A percentile compares a stretch with the other conserved stretches of the same genome.
Conservation (phyloP, 2,113 vertebrate species). For the Megaptera novaeangliae region DNA sequence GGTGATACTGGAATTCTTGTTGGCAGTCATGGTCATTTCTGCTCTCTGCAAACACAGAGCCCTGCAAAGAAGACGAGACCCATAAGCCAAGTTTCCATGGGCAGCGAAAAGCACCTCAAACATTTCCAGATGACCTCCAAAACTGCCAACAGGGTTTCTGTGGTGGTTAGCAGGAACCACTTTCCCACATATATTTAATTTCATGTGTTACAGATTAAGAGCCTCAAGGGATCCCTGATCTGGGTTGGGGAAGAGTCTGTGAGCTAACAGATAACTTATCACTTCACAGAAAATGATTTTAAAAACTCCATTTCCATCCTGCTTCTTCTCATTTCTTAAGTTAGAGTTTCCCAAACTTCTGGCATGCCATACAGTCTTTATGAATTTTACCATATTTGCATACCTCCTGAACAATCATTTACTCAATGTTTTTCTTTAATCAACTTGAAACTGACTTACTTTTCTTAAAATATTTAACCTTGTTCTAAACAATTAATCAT, state of each 20-base stretch:
- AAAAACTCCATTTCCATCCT: neutral
- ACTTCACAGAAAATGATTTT: constrained; percentile 17
- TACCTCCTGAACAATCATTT: neutral
- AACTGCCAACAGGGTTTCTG: constrained; percentile 26
- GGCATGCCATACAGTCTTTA: neutral
- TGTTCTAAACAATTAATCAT: constrained; percentile 15
- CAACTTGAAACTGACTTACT: constrained; percentile 17
- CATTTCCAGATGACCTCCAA: constrained; percentile 36
- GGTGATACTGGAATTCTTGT: constrained; percentile 93
- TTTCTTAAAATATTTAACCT: neutral
- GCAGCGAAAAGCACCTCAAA: constrained; percentile 29
- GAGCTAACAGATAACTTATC: constrained; percentile 4
- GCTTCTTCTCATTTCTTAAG: constrained; percentile 16
- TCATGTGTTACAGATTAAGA: neutral
- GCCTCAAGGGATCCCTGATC: neutral
- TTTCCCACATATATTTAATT: constrained; percentile 40
- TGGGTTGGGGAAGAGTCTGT: neutral
- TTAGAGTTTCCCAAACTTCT: neutral
- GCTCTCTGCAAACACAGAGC: constrained; percentile 83
- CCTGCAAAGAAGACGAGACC: constrained; percentile 81
- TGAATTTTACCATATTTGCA: neutral
- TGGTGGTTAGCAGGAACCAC: neutral
- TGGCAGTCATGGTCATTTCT: constrained; percentile 97
- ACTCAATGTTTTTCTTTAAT: neutral
- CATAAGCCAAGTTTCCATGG: constrained; percentile 51